A percentile compares a stretch with the other conserved stretches of the same genome.
Conservation (phyloP, 2,888 invertebrate species). For the Leucoma salicis region DNA sequence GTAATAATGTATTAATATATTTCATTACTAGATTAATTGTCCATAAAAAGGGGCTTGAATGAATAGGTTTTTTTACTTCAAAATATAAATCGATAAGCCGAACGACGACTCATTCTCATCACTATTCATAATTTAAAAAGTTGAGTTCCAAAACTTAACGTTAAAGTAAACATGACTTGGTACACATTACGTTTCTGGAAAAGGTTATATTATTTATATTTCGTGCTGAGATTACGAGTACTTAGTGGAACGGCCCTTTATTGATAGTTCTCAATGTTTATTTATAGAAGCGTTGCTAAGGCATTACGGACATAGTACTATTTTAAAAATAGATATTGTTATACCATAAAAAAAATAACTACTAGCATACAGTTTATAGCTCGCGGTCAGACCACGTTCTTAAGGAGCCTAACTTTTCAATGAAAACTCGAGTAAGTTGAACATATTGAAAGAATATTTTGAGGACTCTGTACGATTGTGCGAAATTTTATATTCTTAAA, state of each 20-base stretch:
- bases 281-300: neutral
- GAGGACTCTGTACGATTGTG: no score
- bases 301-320: no score
- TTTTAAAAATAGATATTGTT: no score
- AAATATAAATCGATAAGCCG: neutral
- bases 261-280: constrained; percentile 1
- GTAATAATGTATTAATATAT: neutral
- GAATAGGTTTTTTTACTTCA: neutral
- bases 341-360: no score
- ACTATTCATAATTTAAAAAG: constrained; percentile 19
- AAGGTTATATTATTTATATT: constrained; percentile 28
- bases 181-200: constrained; percentile 38
- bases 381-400: no score
- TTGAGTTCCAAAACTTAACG: constrained; percentile 13
- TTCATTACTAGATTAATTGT: neutral
- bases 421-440: no score
- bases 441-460: no score
- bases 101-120: constrained; percentile 5
- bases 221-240: constrained; percentile 9
- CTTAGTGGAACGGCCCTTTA: constrained; percentile 10
- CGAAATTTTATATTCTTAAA: no score
- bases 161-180: constrained; percentile 29
- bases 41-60: neutral
- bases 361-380: no score
- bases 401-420: no score